Percentiles rank a stretch among this genome's conserved stretches.
phyloP scores from a whole-genome alignment of 2,113 vertebrate species.

The Xenopus laevis region DNA sequence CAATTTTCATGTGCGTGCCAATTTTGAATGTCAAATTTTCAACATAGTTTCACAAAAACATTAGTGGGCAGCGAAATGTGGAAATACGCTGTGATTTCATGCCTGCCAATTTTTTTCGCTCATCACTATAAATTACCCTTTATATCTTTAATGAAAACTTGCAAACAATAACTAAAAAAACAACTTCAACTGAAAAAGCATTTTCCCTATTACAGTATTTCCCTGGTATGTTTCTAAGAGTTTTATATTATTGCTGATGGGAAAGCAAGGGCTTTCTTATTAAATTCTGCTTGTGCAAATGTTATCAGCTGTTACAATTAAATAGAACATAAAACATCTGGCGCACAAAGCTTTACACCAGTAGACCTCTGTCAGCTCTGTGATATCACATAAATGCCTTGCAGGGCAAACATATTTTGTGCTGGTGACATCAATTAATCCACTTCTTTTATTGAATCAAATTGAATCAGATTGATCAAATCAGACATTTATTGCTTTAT shows the following conservation, averaged over 20 bases:
- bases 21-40: too few species aligned
- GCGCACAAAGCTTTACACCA: constrained; percentile 46
- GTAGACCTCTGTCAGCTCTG: constrained; percentile 49
- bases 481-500: too few species aligned
- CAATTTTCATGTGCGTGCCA: too few species aligned
- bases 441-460: constrained; percentile 27
- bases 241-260: constrained; percentile 49
- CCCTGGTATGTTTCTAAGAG: constrained; percentile 46
- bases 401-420: constrained; percentile 47
- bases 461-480: too few species aligned
- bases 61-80: too few species aligned
- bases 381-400: constrained; percentile 52
- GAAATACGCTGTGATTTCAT: too few species aligned
- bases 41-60: too few species aligned
- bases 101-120: too few species aligned
- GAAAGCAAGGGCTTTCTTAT: constrained; percentile 55
- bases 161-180: constrained; percentile 35
- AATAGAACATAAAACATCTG: constrained; percentile 40
- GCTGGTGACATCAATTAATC: constrained; percentile 45
- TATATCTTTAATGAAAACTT: too few species aligned
- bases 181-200: constrained; percentile 48
- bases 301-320: constrained; percentile 49
- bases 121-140: too few species aligned
- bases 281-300: constrained; percentile 38
- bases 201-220: constrained; percentile 24